Evolutionary conservation across 2,888 invertebrate genomes (phyloP), one percentile per base, ranked within the genome.

Genomic region (Epistrophe grossulariae): DNA sequence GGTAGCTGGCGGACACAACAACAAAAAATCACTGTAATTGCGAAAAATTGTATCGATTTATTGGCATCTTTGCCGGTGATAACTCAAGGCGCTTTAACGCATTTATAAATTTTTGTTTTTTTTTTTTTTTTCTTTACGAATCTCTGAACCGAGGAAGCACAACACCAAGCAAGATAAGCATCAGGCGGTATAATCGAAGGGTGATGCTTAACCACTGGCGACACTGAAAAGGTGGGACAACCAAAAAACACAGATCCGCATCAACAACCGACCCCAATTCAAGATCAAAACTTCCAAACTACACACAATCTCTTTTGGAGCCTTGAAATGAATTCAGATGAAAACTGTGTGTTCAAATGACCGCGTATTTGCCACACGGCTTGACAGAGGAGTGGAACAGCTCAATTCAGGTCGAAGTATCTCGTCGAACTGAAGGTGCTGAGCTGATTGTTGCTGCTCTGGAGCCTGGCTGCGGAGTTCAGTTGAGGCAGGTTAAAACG

Each of bases 391-490:
- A n/a, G 48, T 57, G 59, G 68, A 80, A 81, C 81, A 87, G 79
- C 85, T 87, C 82, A 87, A 87, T 82, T 82, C 85, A 72, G 71
- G 79, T 66, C 82, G 82, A 82, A 87, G 85, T 82, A 82, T 87
- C 85, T 82, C 74, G 74, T 82, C 82, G 82, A 82, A 87, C 85
- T 87, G 82, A 87, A 48, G 79, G 62, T 52, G 52, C 59, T 82
- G 85, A n/a, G 60, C 59, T 71, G 38, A 57, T 40, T 70, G 74
- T 66, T 19, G 64, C 48, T 31, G 78, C 64, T 52, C 40, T 45
- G 48, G 81, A 82, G 35, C 38, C 40, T 43, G 70, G 38, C 45
- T 38, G 24, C 17, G 15, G 17, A 68, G 79, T 87, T 82, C 82
- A 79, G 85, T 87, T 82, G 85, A 79, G 85, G 82, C 82, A 82